phyloP scores from a whole-genome alignment of 1,140 invertebrate genomes.

The Centruroides vittatus region DNA sequence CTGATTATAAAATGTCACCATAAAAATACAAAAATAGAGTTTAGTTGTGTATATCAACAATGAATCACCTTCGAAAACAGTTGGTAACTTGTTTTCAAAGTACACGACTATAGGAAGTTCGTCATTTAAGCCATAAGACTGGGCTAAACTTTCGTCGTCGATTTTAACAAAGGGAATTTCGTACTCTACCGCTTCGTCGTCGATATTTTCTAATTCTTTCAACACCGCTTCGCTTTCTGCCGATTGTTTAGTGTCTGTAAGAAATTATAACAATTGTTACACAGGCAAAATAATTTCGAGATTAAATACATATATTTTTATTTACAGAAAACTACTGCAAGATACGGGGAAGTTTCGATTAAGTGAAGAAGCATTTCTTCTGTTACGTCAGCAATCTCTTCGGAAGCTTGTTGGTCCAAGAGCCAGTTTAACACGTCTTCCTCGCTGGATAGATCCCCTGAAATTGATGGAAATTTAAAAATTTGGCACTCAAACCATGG shows the following conservation, averaged over 20 bases:
- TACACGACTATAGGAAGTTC: constrained; percentile 24
- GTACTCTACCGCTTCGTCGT: constrained; percentile 23
- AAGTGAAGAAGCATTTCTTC: constrained; percentile 85
- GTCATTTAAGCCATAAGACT: constrained; percentile 22
- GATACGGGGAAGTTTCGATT: constrained; percentile 69
- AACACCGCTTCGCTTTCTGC: constrained; percentile 20
- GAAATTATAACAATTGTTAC: not conserved
- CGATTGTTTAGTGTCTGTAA: constrained; percentile 37
- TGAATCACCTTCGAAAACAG: constrained; percentile 42
- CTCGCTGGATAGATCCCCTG: constrained; percentile 65
- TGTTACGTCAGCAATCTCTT: constrained; percentile 90
- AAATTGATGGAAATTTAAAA: not conserved
- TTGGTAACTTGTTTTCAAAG: constrained; percentile 22
- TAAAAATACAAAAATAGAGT: constrained; percentile 70
- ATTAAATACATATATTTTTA: constrained; percentile 16
- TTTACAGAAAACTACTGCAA: constrained; percentile 81
- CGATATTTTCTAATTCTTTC: constrained; percentile 29
- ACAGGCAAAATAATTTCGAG: not conserved
- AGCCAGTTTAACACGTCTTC: constrained; percentile 62
- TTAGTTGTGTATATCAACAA: constrained; percentile 74
- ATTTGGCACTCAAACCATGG: too few relatives aligned
- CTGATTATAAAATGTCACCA: not conserved
- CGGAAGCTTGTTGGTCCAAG: constrained; percentile 80
- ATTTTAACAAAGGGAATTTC: constrained; percentile 26
- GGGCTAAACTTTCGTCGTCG: constrained; percentile 22